Evolutionary conservation across 2,888 invertebrate genomes (phyloP).

Genomic region (Polietes domitor): DNA sequence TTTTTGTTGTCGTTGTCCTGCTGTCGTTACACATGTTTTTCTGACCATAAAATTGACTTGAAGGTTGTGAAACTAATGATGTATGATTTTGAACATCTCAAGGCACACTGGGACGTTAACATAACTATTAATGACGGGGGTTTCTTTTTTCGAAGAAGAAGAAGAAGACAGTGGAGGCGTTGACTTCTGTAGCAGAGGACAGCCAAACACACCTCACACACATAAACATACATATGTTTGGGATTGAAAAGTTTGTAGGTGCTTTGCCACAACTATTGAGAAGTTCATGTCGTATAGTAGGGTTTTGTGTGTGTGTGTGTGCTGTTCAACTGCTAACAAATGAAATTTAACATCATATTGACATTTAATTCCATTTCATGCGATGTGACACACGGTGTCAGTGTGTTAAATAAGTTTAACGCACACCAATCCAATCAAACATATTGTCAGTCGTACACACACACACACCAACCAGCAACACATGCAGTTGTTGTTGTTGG

Average conservation of each 20-base stretch:
- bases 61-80: slow-evolving; percentile 2
- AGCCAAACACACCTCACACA: not conserved
- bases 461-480: not conserved
- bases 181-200: not conserved
- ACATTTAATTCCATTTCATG: slow-evolving; percentile 39
- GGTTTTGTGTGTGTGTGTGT: no score
- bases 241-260: no score
- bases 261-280: no score
- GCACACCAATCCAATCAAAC: not conserved
- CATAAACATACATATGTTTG: no score
- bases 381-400: slow-evolving; percentile 16
- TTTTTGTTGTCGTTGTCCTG: no score
- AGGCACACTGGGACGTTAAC: not conserved
- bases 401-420: slow-evolving; percentile 1
- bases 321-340: not conserved
- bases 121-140: not conserved
- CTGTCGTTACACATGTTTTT: not conserved
- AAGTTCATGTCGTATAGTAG: no score
- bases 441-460: no score
- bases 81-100: not conserved
- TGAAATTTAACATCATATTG: slow-evolving; percentile 38
- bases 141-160: not conserved
- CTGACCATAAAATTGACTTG: not conserved
- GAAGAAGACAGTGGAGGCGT: not conserved
- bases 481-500: not conserved